Evolutionary conservation across 1,140 invertebrate species (phyloP).

Genomic region (Aphaenogaster ashmeadi): DNA sequence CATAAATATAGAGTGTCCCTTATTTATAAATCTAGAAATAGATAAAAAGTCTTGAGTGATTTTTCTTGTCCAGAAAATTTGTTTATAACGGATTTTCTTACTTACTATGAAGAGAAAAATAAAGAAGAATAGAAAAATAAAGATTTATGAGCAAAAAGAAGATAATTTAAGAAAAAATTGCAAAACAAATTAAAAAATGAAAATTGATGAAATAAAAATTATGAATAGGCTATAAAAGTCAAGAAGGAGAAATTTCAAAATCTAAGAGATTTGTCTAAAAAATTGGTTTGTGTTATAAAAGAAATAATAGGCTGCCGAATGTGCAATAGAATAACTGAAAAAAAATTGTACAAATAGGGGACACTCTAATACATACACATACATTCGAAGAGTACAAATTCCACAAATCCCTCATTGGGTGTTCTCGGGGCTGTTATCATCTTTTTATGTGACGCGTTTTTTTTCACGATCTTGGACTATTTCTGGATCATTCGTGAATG

Average conservation of each 20-base stretch:
- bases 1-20: slow-evolving; percentile 38
- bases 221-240: slow-evolving; percentile 4
- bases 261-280: slow-evolving; percentile 19
- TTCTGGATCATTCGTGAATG: slow-evolving; percentile 24
- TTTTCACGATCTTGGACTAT: slow-evolving; percentile 41
- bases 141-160: background rate
- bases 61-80: slow-evolving; percentile 3
- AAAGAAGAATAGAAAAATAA: background rate
- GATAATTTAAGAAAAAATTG: slow-evolving; percentile 35
- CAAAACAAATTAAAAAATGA: background rate
- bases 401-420: slow-evolving; percentile 81
- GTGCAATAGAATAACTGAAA: slow-evolving; percentile 4
- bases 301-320: slow-evolving; percentile 37
- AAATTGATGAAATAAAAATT: background rate
- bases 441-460: slow-evolving; percentile 68
- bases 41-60: background rate
- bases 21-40: slow-evolving; percentile 38
- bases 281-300: slow-evolving; percentile 67
- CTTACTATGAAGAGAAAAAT: background rate
- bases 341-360: slow-evolving; percentile 22
- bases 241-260: slow-evolving; percentile 39
- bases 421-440: slow-evolving; percentile 64
- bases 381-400: slow-evolving; percentile 86
- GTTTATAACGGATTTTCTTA: slow-evolving; percentile 10
- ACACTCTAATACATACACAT: slow-evolving; percentile 60